A percentile compares a stretch with the other conserved stretches of the same genome.
These are phyloP conservation scores for Oasisia sp. DNA, from an alignment of 2,888 invertebrate genomes.

Conservation along the genomic window DNA sequence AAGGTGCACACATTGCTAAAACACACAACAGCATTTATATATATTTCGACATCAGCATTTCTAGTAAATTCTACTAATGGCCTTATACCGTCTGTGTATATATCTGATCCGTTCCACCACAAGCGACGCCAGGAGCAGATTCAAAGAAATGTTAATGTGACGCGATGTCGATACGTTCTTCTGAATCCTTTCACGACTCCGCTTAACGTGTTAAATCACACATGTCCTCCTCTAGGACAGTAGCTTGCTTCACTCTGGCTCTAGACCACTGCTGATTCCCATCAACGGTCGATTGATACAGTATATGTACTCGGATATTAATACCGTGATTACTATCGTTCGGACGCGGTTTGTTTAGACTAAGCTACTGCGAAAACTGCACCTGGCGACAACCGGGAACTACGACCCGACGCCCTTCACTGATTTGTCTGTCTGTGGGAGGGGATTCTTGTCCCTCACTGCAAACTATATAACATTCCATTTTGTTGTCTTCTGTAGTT, in stretches of 20 bases:
- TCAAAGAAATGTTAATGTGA: not conserved
- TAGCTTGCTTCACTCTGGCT: not conserved
- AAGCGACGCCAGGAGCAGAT: not conserved
- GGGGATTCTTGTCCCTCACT: not conserved
- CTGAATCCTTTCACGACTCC: not conserved
- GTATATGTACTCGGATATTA: not conserved
- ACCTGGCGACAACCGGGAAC: not conserved
- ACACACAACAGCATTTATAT: not conserved
- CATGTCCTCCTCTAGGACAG: not conserved
- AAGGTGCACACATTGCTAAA: no score
- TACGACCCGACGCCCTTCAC: not conserved
- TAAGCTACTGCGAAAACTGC: not conserved
- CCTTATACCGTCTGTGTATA: not conserved
- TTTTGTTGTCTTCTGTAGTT: not conserved
- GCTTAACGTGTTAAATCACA: not conserved
- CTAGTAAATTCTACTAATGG: not conserved
- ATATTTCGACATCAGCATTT: not conserved
- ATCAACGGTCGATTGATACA: not conserved
- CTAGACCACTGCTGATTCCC: not conserved
- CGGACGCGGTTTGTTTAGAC: not conserved
- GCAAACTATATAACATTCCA: not conserved
- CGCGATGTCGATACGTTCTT: not conserved
- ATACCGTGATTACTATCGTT: conserved; percentile 4
- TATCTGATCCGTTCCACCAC: not conserved
- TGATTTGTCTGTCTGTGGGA: not conserved